Evolutionary conservation across 2,797 vertebrate genomes (phyloP).

Genomic region (Rhinatrema bivittatum): DNA sequence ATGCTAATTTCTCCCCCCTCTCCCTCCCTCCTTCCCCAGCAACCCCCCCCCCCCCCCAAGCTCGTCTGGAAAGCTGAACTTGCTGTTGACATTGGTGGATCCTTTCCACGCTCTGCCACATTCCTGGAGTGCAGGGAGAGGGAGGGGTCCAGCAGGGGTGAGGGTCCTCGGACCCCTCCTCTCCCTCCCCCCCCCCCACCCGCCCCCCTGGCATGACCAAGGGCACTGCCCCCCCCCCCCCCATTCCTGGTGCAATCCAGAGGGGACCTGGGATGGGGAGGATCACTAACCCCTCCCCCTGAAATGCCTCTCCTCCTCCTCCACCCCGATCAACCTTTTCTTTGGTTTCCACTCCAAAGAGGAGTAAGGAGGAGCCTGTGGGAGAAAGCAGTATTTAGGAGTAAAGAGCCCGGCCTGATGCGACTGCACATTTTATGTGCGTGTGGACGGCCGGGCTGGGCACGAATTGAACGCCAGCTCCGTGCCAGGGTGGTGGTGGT

Average conservation of each 20-base stretch:
- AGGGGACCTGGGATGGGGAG: background rate
- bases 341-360: constrained; percentile 1
- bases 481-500: no score
- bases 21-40: no score
- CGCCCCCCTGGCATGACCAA: no score
- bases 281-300: background rate
- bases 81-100: constrained; percentile 65
- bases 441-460: background rate
- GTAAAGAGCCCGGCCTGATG: constrained; percentile 9
- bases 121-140: constrained; percentile 57
- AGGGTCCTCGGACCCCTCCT: background rate
- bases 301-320: background rate
- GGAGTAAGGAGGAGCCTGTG: constrained; percentile 1
- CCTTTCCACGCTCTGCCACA: constrained; percentile 73
- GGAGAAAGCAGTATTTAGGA: constrained; percentile 17
- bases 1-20: no score
- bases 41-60: no score
- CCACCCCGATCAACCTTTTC: constrained; percentile 7
- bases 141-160: background rate
- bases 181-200: no score
- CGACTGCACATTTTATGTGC: background rate
- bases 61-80: constrained; percentile 61
- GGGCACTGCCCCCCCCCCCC: no score
- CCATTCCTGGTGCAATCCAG: no score
- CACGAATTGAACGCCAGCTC: no score